Evolutionary conservation across 2,888 invertebrate species (phyloP).

Genomic region (Gari tellinella): DNA sequence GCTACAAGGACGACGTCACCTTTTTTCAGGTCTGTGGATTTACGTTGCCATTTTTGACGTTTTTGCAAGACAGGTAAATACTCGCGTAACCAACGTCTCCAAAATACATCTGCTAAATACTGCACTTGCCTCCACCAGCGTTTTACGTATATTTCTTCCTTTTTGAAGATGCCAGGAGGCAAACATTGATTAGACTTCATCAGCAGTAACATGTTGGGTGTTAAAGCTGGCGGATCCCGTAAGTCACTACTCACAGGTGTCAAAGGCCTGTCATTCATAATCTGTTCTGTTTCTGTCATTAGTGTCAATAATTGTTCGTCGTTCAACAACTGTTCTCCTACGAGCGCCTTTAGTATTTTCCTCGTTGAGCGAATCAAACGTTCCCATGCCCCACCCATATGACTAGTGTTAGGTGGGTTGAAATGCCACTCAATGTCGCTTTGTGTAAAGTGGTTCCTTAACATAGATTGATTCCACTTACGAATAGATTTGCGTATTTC

Average conservation of each 20-base stretch:
- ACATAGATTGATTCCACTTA: conserved; percentile 35
- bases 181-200: conserved; percentile 18
- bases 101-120: conserved; percentile 42
- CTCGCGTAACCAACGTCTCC: conserved; percentile 36
- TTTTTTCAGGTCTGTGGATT: not conserved
- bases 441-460: conserved; percentile 6
- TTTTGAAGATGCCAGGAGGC: conserved; percentile 14
- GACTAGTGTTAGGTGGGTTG: conserved; percentile 36
- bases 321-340: conserved; percentile 22
- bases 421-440: conserved; percentile 27
- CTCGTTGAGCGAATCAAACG: conserved; percentile 10
- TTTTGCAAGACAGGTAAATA: conserved; percentile 30
- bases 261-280: conserved; percentile 24
- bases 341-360: conserved; percentile 7
- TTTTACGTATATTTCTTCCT: conserved; percentile 9
- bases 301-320: conserved; percentile 26
- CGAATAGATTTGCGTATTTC: conserved; percentile 33
- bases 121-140: conserved; percentile 45
- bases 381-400: conserved; percentile 38
- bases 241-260: conserved; percentile 13
- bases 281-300: conserved; percentile 17
- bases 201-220: conserved; percentile 23
- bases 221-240: conserved; percentile 18
- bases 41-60: conserved; percentile 33
- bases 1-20: conserved; percentile 10